Conservation (phyloP, 2,888 invertebrate genomes). For the Bombyx huttoni region DNA sequence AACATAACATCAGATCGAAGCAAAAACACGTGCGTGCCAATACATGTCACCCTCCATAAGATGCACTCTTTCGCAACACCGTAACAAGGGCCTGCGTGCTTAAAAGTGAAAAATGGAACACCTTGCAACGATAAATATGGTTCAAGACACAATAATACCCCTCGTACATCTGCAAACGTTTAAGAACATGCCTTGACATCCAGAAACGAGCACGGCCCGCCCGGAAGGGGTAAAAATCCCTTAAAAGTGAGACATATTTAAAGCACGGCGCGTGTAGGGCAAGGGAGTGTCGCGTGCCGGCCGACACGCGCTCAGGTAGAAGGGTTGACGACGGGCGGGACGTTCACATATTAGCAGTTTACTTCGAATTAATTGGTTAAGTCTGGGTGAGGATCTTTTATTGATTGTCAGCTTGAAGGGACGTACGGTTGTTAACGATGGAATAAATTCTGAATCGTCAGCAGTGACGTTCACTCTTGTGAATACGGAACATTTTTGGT, state of each 20-base stretch:
- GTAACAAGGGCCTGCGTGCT: not conserved
- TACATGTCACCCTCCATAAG: not conserved
- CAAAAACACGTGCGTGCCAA: no score
- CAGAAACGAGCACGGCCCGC: not conserved
- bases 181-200: not conserved
- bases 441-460: no score
- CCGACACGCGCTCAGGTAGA: conserved; percentile 1
- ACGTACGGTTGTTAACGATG: no score
- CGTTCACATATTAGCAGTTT: not conserved
- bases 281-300: conserved; percentile 1
- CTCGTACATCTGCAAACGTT: not conserved
- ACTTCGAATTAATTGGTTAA: no score
- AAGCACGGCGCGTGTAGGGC: not conserved
- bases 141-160: not conserved
- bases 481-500: no score
- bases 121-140: not conserved
- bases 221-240: not conserved
- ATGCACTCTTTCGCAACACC: not conserved
- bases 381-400: no score
- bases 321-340: conserved; percentile 7
- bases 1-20: no score
- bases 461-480: no score
- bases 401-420: no score
- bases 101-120: not conserved
- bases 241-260: not conserved